Evolutionary conservation across 2,888 invertebrate species (phyloP).

Genomic region (Rhagonycha fulva): DNA sequence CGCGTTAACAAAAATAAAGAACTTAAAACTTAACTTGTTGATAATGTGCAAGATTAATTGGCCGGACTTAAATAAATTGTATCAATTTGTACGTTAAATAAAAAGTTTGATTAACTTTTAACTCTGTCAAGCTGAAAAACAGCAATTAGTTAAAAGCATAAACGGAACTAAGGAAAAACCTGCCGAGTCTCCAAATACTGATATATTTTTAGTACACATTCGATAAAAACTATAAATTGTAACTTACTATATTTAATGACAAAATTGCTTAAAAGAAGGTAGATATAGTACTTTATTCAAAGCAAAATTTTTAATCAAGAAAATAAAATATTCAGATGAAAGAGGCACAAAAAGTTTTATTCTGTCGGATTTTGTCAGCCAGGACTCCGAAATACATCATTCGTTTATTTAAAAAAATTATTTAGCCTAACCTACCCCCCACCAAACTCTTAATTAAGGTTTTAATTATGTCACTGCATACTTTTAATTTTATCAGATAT

Average conservation of each 20-base stretch:
- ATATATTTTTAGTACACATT: neutral
- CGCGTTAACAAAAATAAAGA: neutral
- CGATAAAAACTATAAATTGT: neutral
- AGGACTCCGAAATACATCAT: no score
- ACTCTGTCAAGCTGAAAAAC: neutral
- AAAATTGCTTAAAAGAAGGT: neutral
- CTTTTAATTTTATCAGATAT: no score
- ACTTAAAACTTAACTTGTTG: neutral
- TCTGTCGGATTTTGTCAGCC: no score
- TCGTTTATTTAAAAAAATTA: no score
- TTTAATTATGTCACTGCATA: no score
- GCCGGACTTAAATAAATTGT: neutral
- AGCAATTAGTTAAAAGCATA: neutral
- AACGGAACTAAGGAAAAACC: neutral
- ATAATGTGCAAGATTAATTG: neutral
- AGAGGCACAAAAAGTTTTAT: no score
- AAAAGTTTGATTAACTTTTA: neutral
- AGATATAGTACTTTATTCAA: no score
- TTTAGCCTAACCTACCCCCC: no score
- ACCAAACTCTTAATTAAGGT: no score
- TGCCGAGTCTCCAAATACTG: neutral
- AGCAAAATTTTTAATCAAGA: no score
- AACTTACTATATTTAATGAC: neutral
- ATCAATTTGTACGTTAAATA: neutral
- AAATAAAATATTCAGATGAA: no score